A percentile compares a stretch with the other conserved stretches of the same genome.
Conservation (phyloP, 2,113 vertebrate genomes). For the Tragelaphus scriptus region DNA sequence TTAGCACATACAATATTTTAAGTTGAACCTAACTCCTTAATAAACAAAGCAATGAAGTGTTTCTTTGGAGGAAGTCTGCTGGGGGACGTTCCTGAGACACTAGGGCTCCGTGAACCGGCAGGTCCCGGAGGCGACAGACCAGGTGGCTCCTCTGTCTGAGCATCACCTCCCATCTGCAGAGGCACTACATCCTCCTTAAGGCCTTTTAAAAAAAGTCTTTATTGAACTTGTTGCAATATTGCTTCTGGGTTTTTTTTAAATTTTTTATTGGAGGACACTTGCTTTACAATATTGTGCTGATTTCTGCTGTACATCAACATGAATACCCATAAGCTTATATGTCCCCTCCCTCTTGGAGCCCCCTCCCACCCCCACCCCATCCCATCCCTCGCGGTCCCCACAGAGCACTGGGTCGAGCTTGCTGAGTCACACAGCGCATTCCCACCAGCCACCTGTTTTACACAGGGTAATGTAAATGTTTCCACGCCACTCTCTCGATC, state of each 20-base stretch:
- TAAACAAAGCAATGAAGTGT: neutral
- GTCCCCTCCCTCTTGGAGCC: neutral
- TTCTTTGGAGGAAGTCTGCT: neutral
- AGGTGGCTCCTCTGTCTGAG: too few relatives aligned
- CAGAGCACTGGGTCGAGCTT: neutral
- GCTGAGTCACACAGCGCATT: rapidly evolving
- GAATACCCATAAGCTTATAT: rapidly evolving
- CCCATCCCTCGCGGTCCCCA: rapidly evolving
- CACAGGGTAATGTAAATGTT: rapidly evolving
- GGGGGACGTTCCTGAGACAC: neutral
- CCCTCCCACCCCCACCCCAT: neutral
- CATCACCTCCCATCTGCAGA: neutral
- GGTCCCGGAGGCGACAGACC: neutral
- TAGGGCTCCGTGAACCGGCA: rapidly evolving
- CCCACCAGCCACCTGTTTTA: neutral
- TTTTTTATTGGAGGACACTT: too few relatives aligned
- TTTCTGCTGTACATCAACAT: rapidly evolving
- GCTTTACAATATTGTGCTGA: neutral
- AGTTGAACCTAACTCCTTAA: neutral
- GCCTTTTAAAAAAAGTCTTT: neutral
- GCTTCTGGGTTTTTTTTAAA: neutral
- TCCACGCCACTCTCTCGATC: rapidly evolving
- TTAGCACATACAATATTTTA: neutral
- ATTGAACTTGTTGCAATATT: neutral
- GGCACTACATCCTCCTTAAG: neutral